Evolutionary conservation across 2,888 invertebrate genomes (phyloP), one percentile per base, ranked within the genome.

Genomic region (Ichneumon xanthorius): DNA sequence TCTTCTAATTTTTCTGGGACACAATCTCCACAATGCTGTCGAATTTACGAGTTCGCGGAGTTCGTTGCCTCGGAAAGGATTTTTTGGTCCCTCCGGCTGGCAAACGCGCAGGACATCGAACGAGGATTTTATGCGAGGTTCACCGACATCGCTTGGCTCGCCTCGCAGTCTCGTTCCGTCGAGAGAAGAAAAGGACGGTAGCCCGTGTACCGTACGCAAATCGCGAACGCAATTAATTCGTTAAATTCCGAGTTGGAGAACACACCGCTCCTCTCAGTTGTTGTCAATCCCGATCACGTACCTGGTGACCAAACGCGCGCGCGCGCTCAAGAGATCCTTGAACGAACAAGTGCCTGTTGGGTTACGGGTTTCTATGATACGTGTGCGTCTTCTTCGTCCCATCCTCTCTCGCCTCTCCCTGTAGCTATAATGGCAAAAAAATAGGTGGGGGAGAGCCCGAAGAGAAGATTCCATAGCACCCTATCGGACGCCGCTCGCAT

Each of bases 201-300:
- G 72, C 5, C 37, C 33, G 30, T 50, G 63, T 65, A 48, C 76
- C 33, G 76, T 77, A 77, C 77, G 77, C 77, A 67, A 77, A 77
- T 77, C 77, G 67, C 65, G 65, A 53, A 65, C 65, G 76, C 90
- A 88, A 92, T 92, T 92, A 92, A 91, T 92, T 90, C 89, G 89
- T 90, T 88, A 89, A 89, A 91, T 91, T 88, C 87, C 89, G 85
- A 77, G 48, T 16, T 53, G 33, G 30, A 72, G n/a, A 68, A 72
- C 9, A 40, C 33, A n/a, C 75, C 37, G 63, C 65, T 58, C 72
- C 65, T 58, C 77, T 45, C 80, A 37, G 22, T 11, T 14, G 61
- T 86, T 72, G 65, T 33, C 58, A 87, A 88, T 61, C 50, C 84
- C 70, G 81, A 89, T 93, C 93, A 93, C 93, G 93, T 93, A 89